Evolutionary conservation across 2,113 vertebrate genomes (phyloP).

Genomic region (Mionectes macconnelli): DNA sequence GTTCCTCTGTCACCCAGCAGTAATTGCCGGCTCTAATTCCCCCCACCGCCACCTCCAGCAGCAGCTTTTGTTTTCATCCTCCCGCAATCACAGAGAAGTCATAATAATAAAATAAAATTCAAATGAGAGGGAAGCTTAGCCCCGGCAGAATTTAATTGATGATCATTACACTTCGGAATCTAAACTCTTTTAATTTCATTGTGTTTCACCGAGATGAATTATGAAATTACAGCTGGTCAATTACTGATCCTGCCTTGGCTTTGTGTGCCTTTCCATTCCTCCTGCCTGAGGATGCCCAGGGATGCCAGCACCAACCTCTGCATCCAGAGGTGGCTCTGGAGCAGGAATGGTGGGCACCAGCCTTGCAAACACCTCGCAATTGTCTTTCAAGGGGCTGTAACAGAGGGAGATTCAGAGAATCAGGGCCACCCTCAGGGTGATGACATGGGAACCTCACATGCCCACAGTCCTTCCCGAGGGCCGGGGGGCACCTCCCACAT

Average conservation of each 20-base stretch:
- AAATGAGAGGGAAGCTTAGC: slow-evolving; percentile 70
- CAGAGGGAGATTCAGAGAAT: rapidly evolving
- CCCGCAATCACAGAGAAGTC: neutral
- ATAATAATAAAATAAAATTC: slow-evolving; percentile 70
- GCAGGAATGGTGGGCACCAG: rapidly evolving
- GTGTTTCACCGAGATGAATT: slow-evolving; percentile 68
- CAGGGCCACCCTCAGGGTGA: rapidly evolving
- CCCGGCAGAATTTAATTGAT: slow-evolving; percentile 72
- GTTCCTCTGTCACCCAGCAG: neutral
- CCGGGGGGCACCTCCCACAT: rapidly evolving
- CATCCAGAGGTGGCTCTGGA: neutral
- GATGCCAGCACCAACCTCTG: neutral
- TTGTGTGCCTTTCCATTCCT: neutral
- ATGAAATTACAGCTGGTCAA: slow-evolving; percentile 69
- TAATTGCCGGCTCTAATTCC: slow-evolving; percentile 40
- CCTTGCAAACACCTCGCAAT: rapidly evolving
- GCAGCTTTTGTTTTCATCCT: neutral
- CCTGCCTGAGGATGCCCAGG: neutral
- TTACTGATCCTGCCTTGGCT: slow-evolving; percentile 56
- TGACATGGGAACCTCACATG: rapidly evolving
- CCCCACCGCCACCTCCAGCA: neutral
- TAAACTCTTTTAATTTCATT: slow-evolving; percentile 76
- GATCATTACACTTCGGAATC: slow-evolving; percentile 75
- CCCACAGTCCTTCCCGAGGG: neutral
- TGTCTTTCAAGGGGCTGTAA: neutral